A percentile compares a stretch with the other conserved stretches of the same genome.
phyloP scores from a whole-genome alignment of 2,888 invertebrate species.

The Villa cingulata region DNA sequence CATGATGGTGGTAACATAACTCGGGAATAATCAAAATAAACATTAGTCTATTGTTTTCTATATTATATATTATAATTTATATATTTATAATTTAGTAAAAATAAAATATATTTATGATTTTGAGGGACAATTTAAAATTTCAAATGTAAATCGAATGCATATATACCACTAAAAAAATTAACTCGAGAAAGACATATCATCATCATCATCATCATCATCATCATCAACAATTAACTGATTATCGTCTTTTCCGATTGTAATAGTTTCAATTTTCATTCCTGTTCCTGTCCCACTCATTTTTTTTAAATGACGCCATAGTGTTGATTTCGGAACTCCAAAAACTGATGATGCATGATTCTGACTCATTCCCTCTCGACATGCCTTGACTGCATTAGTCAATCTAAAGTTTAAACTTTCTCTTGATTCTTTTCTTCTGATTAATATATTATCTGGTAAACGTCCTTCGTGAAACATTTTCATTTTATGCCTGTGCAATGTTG shows the following conservation, averaged over 20 bases:
- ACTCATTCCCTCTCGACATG: constrained; percentile 33
- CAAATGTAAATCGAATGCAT: too few relatives aligned
- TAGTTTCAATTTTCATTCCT: background rate
- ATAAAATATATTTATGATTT: too few relatives aligned
- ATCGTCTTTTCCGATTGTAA: background rate
- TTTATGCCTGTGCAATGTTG: constrained; percentile 34
- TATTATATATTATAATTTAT: too few relatives aligned
- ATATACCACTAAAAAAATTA: background rate
- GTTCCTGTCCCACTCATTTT: constrained; percentile 13
- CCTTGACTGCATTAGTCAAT: constrained; percentile 30
- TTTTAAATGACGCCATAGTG: constrained; percentile 33
- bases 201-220: background rate
- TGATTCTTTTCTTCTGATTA: constrained; percentile 27
- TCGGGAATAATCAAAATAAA: too few relatives aligned
- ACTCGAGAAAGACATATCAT: background rate
- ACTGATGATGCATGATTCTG: constrained; percentile 35
- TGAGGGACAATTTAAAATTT: too few relatives aligned
- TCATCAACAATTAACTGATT: background rate
- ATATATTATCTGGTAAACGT: constrained; percentile 29
- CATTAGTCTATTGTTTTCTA: too few relatives aligned
- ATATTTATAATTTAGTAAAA: too few relatives aligned
- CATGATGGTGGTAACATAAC: too few relatives aligned
- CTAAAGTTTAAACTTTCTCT: constrained; percentile 31
- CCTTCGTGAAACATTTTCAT: constrained; percentile 31
- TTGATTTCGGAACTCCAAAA: constrained; percentile 34